A percentile compares a stretch with the other conserved stretches of the same genome.
phyloP scores from a whole-genome alignment of 2,888 invertebrate genomes.

The Catocala nupta region DNA sequence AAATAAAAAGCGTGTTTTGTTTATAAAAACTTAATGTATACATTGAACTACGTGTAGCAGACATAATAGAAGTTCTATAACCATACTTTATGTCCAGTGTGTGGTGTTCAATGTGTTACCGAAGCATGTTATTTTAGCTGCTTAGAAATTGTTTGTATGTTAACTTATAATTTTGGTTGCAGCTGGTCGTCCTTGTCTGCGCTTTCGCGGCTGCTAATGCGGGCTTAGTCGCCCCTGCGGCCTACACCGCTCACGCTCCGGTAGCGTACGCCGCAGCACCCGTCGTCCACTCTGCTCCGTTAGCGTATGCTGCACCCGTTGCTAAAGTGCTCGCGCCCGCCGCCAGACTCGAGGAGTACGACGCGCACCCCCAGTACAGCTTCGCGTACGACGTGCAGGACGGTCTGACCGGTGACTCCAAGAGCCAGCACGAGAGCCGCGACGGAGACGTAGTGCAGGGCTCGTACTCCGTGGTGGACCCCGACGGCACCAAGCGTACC shows the following conservation, averaged over 20 bases:
- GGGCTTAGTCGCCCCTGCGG: constrained; percentile 64
- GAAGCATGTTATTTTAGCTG: no score
- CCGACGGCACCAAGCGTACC: constrained; percentile 81
- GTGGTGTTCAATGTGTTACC: no score
- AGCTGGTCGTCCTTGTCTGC: constrained; percentile 75
- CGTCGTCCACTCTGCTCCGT: constrained; percentile 52
- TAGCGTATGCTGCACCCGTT: constrained; percentile 51
- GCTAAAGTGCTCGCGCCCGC: constrained; percentile 61
- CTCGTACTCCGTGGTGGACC: constrained; percentile 80
- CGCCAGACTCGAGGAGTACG: constrained; percentile 59
- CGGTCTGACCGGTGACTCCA: constrained; percentile 76
- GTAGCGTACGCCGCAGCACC: constrained; percentile 60
- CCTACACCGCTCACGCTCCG: constrained; percentile 59
- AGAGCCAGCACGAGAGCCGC: constrained; percentile 80
- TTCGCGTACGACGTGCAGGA: constrained; percentile 82
- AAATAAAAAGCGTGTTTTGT: no score
- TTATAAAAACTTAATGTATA: no score
- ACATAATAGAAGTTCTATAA: no score
- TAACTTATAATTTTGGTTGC: constrained; percentile 21
- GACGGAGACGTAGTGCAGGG: constrained; percentile 82
- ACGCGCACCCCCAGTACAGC: constrained; percentile 70
- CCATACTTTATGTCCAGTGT: no score
- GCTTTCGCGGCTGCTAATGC: constrained; percentile 71
- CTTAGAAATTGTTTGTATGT: no score
- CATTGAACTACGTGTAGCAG: no score